phyloP scores from a whole-genome alignment of 2,888 invertebrate genomes.

The Syrphus vitripennis region DNA sequence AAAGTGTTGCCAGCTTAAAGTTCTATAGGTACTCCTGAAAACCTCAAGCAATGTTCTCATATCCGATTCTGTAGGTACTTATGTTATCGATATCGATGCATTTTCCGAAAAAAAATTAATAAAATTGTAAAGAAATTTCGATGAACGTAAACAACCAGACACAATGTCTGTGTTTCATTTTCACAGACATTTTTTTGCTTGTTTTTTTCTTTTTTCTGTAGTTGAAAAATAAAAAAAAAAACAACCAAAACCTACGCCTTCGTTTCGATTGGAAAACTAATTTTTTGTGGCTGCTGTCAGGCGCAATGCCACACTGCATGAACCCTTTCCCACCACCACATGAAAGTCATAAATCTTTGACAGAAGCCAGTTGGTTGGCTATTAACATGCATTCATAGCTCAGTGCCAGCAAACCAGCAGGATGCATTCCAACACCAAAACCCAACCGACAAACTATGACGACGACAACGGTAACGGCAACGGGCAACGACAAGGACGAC shows the following conservation, averaged over 20 bases:
- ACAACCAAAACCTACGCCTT: conserved; percentile 26
- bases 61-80: too few species aligned
- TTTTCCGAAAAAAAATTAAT: too few species aligned
- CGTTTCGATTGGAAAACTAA: conserved; percentile 62
- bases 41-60: too few species aligned
- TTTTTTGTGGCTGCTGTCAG: conserved; percentile 68
- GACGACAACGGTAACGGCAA: neutral
- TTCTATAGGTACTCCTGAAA: too few species aligned
- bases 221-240: neutral
- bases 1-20: too few species aligned
- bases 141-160: conserved; percentile 33
- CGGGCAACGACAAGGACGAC: neutral
- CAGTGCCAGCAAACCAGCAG: conserved; percentile 69
- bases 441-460: neutral
- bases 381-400: conserved; percentile 68
- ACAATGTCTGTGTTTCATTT: conserved; percentile 58
- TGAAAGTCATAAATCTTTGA: conserved; percentile 69
- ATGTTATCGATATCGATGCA: neutral
- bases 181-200: conserved; percentile 21
- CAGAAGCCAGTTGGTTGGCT: conserved; percentile 69
- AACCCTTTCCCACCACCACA: conserved; percentile 58
- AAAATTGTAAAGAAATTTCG: conserved; percentile 9
- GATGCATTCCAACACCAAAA: conserved; percentile 50
- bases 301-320: conserved; percentile 66
- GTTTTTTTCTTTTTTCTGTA: neutral